Conservation (phyloP, 92 coral and sea anemone species). For the Actinernus sp. region DNA sequence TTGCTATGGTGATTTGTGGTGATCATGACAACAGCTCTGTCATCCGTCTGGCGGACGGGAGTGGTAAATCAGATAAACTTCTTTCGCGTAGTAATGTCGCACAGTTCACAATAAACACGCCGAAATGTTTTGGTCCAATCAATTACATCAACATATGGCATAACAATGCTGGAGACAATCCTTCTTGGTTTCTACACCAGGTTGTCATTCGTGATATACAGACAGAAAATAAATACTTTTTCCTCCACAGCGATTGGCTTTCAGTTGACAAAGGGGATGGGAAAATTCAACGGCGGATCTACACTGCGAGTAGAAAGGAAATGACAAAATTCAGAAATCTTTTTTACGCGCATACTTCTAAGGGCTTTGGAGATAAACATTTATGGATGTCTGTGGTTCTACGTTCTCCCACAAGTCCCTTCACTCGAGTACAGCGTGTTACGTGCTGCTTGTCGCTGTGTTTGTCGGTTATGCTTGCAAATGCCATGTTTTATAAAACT, state of each 20-base stretch:
- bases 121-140: slow-evolving; percentile 64
- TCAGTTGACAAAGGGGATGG: slow-evolving; percentile 91
- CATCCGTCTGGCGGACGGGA: slow-evolving; percentile 55
- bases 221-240: slow-evolving; percentile 67
- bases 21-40: slow-evolving; percentile 64
- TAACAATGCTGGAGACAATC: slow-evolving; percentile 77
- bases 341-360: slow-evolving; percentile 43
- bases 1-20: slow-evolving; percentile 65
- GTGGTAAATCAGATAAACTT: slow-evolving; percentile 34
- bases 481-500: slow-evolving; percentile 88
- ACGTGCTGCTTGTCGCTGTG: slow-evolving; percentile 86
- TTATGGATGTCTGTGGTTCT: slow-evolving; percentile 83
- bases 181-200: slow-evolving; percentile 77
- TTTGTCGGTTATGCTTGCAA: slow-evolving; percentile 84
- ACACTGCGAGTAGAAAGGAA: slow-evolving; percentile 62
- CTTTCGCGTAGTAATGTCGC: slow-evolving; percentile 70
- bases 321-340: slow-evolving; percentile 70
- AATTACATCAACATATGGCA: slow-evolving; percentile 83
- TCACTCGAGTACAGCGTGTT: slow-evolving; percentile 73
- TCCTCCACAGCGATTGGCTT: slow-evolving; percentile 81
- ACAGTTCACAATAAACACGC: slow-evolving; percentile 54
- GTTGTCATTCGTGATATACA: slow-evolving; percentile 68
- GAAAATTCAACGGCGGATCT: slow-evolving; percentile 52
- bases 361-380: slow-evolving; percentile 64
- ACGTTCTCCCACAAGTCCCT: slow-evolving; percentile 72